These are phyloP conservation scores for Popillia japonica DNA, from an alignment of 1,140 invertebrate species.

Conservation along the genomic window DNA sequence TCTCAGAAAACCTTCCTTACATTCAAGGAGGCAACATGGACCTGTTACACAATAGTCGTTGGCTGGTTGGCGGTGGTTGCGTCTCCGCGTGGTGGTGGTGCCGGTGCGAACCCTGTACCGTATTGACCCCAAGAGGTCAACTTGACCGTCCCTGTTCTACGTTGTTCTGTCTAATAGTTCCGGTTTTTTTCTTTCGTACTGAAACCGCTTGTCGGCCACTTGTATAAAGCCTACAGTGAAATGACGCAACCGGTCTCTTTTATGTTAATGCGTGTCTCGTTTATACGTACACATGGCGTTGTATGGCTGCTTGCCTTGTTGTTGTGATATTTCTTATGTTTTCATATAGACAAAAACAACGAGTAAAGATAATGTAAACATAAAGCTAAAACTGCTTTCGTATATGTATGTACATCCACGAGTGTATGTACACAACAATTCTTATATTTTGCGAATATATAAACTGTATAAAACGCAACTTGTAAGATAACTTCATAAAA, in stretches of 20 bases:
- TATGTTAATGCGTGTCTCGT: background rate
- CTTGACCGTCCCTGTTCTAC: constrained; percentile 17
- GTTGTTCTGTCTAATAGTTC: constrained; percentile 39
- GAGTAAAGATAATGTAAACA: background rate
- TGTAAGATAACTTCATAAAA: too few relatives aligned
- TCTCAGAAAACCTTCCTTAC: constrained; percentile 7
- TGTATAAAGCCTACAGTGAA: background rate
- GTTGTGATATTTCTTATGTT: background rate
- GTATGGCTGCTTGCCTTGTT: background rate
- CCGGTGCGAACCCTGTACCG: constrained; percentile 24
- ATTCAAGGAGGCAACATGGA: constrained; percentile 2
- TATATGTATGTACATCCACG: too few relatives aligned
- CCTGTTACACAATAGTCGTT: constrained; percentile 36
- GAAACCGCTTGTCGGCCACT: constrained; percentile 18
- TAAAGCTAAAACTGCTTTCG: background rate
- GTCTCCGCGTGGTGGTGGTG: background rate
- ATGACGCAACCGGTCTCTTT: constrained; percentile 23
- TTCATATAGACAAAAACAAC: background rate
- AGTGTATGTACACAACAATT: too few relatives aligned
- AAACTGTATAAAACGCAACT: too few relatives aligned
- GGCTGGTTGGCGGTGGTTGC: background rate
- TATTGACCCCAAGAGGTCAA: constrained; percentile 24
- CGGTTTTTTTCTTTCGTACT: constrained; percentile 33
- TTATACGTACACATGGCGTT: background rate
- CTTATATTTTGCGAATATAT: too few relatives aligned